phyloP scores from a whole-genome alignment of 2,797 vertebrate genomes.

The Semaprochilodus insignis region DNA sequence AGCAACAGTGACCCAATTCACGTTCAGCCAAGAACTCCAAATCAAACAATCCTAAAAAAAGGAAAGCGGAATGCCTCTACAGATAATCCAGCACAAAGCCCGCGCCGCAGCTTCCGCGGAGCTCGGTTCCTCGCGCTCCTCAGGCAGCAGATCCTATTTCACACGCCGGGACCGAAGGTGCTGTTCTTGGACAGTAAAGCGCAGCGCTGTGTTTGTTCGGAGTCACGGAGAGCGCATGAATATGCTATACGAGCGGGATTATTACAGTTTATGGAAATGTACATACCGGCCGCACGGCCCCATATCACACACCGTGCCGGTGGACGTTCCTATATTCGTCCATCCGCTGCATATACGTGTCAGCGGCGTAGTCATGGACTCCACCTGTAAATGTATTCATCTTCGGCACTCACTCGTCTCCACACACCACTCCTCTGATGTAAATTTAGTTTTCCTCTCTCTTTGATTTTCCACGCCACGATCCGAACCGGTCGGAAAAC shows the following conservation, averaged over 20 bases:
- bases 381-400: constrained; percentile 57
- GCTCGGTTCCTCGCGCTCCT: background rate
- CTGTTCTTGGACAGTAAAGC: background rate
- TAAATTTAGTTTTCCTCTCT: constrained; percentile 66
- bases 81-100: background rate
- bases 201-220: background rate
- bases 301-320: constrained; percentile 45
- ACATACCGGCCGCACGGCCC: background rate
- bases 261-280: background rate
- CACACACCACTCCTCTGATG: constrained; percentile 69
- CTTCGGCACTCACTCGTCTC: constrained; percentile 54
- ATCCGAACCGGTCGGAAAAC: background rate
- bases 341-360: constrained; percentile 48
- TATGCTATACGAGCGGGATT: background rate
- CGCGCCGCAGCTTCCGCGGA: background rate
- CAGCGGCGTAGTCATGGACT: constrained; percentile 52
- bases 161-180: background rate
- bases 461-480: background rate
- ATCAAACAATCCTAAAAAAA: background rate
- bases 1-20: background rate
- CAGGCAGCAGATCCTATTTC: background rate
- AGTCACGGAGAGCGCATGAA: background rate
- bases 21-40: background rate
- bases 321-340: constrained; percentile 58
- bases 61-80: background rate